Evolutionary conservation across 2,888 invertebrate species (phyloP).

Genomic region (Metacarcinus magister): DNA sequence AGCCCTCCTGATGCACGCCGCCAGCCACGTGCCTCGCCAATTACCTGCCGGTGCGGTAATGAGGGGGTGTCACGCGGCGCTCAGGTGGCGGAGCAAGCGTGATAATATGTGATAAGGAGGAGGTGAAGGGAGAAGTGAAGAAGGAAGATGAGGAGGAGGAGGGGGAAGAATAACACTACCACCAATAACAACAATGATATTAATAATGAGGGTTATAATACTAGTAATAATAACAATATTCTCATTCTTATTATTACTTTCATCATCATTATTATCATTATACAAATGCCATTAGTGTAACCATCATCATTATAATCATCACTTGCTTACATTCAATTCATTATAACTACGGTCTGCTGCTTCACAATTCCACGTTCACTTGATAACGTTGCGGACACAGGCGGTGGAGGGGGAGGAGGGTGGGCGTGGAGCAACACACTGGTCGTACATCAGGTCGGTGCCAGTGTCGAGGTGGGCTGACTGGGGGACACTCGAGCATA

Average conservation of each 20-base stretch:
- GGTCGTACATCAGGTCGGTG: background rate
- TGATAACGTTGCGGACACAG: background rate
- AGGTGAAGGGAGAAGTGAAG: too few species aligned
- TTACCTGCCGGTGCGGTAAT: background rate
- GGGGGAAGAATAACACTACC: background rate
- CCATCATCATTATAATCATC: background rate
- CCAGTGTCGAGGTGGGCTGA: background rate
- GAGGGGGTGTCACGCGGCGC: constrained; percentile 15
- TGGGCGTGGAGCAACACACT: background rate
- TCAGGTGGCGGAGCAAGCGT: constrained; percentile 26
- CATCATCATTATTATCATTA: background rate
- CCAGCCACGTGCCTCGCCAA: background rate
- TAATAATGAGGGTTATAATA: background rate
- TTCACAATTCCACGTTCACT: background rate
- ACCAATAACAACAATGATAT: background rate
- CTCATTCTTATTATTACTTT: background rate
- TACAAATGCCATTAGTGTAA: background rate
- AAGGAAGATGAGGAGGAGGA: background rate
- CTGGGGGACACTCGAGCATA: background rate
- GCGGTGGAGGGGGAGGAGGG: background rate
- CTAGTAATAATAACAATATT: background rate
- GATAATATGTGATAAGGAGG: background rate
- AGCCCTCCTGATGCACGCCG: background rate
- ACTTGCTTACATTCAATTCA: background rate
- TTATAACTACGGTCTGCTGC: background rate